Evolutionary conservation across 2,888 invertebrate genomes (phyloP).

Genomic region (Caenorhabditis japonica): DNA sequence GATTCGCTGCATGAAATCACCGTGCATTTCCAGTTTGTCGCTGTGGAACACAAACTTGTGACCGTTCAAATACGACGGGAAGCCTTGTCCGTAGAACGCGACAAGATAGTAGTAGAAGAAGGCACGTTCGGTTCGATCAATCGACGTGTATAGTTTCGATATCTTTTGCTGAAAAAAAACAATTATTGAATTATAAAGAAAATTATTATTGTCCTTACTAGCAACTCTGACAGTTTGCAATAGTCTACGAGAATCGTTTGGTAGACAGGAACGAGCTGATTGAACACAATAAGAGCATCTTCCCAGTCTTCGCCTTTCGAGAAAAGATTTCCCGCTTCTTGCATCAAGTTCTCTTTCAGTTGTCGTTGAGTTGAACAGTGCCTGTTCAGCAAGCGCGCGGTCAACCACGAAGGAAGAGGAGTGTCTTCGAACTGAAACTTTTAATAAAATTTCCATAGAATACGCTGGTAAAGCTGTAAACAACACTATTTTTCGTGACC

Average conservation of each 20-base stretch:
- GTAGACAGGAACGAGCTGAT: slow-evolving; percentile 87
- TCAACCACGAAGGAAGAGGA: slow-evolving; percentile 81
- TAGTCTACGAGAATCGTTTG: slow-evolving; percentile 90
- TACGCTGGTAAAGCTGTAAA: too few species aligned
- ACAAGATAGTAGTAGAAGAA: slow-evolving; percentile 92
- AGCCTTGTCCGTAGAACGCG: slow-evolving; percentile 88
- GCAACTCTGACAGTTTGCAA: slow-evolving; percentile 83
- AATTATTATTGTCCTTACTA: slow-evolving; percentile 39
- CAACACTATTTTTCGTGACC: too few species aligned
- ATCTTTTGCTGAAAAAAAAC: slow-evolving; percentile 83
- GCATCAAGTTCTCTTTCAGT: slow-evolving; percentile 80
- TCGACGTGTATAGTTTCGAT: slow-evolving; percentile 86
- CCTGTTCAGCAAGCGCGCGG: slow-evolving; percentile 70
- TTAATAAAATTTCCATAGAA: not conserved
- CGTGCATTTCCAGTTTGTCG: slow-evolving; percentile 66
- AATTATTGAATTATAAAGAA: too few species aligned
- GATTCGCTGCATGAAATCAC: slow-evolving; percentile 67
- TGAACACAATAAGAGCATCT: slow-evolving; percentile 89
- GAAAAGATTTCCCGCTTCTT: slow-evolving; percentile 68
- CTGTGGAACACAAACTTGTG: slow-evolving; percentile 71
- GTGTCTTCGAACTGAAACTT: slow-evolving; percentile 86
- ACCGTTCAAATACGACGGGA: slow-evolving; percentile 80
- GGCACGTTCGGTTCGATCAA: slow-evolving; percentile 85
- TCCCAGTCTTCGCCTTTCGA: slow-evolving; percentile 86
- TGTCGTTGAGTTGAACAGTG: slow-evolving; percentile 86